phyloP scores from a whole-genome alignment of 2,888 invertebrate species.

The Pilophorus perplexus region DNA sequence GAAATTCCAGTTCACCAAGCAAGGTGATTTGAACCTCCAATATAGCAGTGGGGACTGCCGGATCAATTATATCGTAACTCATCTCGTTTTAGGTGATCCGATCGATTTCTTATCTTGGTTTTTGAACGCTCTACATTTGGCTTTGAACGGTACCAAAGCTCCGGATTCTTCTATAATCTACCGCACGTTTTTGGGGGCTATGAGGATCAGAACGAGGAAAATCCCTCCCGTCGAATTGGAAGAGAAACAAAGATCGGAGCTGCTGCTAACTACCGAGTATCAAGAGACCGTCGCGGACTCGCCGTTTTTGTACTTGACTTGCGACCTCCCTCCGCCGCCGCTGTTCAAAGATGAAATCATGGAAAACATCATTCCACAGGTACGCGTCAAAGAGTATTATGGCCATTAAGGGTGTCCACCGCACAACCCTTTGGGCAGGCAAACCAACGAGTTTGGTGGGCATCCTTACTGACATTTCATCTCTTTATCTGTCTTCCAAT shows the following conservation, averaged over 20 bases:
- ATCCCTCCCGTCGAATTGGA: constrained; percentile 89
- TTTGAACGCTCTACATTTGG: constrained; percentile 90
- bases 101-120: constrained; percentile 98
- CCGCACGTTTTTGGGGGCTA: constrained; percentile 88
- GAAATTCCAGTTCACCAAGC: constrained; percentile 95
- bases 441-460: too few relatives aligned
- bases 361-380: constrained; percentile 99
- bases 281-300: constrained; percentile 83
- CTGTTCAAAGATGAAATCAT: constrained; percentile 95
- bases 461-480: too few relatives aligned
- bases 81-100: constrained; percentile 98
- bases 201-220: constrained; percentile 87
- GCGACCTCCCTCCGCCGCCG: constrained; percentile 96
- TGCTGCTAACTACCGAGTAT: constrained; percentile 80
- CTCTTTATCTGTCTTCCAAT: background rate
- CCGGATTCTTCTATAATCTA: constrained; percentile 88
- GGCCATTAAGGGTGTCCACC: too few relatives aligned
- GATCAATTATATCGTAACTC: too few relatives aligned
- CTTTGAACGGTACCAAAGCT: constrained; percentile 88
- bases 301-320: constrained; percentile 93
- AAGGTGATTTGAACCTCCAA: constrained; percentile 61
- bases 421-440: too few relatives aligned
- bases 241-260: constrained; percentile 76
- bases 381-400: too few relatives aligned
- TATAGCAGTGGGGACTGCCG: background rate